Percentiles rank a stretch among this genome's conserved stretches.
phyloP scores from a whole-genome alignment of 2,888 invertebrate genomes.

The Melinopterus prodromus region DNA sequence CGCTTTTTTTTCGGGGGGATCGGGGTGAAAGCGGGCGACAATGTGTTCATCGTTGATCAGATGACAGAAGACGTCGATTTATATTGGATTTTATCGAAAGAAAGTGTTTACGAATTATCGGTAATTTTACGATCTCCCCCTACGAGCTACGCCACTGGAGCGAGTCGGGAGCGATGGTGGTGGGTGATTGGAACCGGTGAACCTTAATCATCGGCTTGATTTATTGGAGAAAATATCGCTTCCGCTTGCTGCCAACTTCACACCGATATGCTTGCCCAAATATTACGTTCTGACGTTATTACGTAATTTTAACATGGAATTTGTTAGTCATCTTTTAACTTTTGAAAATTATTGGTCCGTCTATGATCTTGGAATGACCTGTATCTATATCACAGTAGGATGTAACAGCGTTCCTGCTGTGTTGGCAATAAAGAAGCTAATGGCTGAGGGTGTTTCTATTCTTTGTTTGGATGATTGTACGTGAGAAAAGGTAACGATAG shows the following conservation, averaged over 20 bases:
- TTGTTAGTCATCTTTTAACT: too few species aligned
- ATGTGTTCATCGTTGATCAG: background rate
- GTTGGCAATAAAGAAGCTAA: too few species aligned
- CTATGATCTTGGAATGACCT: too few species aligned
- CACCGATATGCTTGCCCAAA: too few species aligned
- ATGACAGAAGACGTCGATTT: constrained; percentile 4
- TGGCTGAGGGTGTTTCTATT: too few species aligned
- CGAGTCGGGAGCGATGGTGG: background rate
- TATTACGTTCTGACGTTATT: too few species aligned
- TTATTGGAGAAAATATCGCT: constrained; percentile 40
- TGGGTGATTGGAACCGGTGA: constrained; percentile 30
- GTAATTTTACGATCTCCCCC: background rate
- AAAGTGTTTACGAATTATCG: constrained; percentile 4
- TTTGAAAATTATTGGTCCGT: too few species aligned
- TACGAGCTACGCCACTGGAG: background rate
- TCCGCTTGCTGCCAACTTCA: constrained; percentile 38
- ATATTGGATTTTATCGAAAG: background rate
- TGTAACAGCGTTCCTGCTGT: too few species aligned
- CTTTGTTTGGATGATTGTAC: too few species aligned
- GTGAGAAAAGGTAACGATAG: too few species aligned
- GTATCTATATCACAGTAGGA: too few species aligned
- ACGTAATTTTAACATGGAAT: too few species aligned
- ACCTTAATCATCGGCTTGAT: constrained; percentile 42
- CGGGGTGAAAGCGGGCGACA: background rate
- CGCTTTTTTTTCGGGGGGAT: constrained; percentile 8